Conservation (phyloP, 2,797 vertebrate genomes). For the Aldrovandia affinis region DNA sequence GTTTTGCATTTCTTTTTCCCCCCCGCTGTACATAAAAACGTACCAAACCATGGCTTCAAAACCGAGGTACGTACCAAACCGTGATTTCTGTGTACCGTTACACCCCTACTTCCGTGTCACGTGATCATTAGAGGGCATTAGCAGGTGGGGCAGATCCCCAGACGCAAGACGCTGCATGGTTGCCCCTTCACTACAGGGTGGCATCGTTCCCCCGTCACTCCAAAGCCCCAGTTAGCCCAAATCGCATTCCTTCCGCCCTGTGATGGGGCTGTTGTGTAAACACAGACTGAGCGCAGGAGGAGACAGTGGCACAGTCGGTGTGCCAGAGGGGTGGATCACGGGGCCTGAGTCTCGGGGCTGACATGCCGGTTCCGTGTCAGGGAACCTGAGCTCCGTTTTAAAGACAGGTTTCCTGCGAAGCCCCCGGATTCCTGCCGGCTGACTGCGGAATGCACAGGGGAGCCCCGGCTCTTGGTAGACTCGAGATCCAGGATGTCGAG, state of each 20-base stretch:
- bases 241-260: neutral
- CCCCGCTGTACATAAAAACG: too few relatives aligned
- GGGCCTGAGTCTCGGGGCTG: constrained; percentile 16
- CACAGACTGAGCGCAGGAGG: neutral
- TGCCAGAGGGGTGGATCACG: constrained; percentile 30
- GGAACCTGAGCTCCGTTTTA: constrained; percentile 5
- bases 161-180: too few relatives aligned
- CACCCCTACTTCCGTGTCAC: too few relatives aligned
- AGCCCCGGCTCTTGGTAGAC: constrained; percentile 35
- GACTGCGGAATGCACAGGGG: constrained; percentile 34
- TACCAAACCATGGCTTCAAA: too few relatives aligned
- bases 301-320: neutral
- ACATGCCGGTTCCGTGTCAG: neutral
- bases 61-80: too few relatives aligned
- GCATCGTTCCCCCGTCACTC: neutral
- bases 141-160: neutral
- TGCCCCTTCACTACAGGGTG: neutral
- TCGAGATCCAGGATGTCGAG: constrained; percentile 36
- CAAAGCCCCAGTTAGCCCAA: neutral
- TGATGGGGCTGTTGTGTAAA: constrained; percentile 6
- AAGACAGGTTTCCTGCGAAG: constrained; percentile 31
- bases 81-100: too few relatives aligned
- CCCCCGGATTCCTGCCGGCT: constrained; percentile 28
- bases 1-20: too few relatives aligned
- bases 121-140: constrained; percentile 22